A percentile compares a stretch with the other conserved stretches of the same genome.
These are phyloP conservation scores for Brevipalpus yothersi DNA, from an alignment of 1,140 invertebrate genomes.

Conservation along the genomic window DNA sequence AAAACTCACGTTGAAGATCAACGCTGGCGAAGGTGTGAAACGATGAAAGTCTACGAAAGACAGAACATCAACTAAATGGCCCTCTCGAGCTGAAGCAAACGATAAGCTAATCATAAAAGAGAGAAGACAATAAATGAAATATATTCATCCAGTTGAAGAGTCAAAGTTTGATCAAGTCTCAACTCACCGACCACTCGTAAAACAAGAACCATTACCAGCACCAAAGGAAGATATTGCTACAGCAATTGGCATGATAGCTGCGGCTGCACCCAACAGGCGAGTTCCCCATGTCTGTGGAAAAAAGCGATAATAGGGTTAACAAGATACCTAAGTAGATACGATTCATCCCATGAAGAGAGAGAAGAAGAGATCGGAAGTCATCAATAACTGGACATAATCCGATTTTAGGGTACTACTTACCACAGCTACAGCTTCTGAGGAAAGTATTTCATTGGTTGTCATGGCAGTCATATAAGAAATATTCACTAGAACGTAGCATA, in stretches of 20 bases:
- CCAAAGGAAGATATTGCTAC: conserved; percentile 23
- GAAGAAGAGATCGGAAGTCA: background rate
- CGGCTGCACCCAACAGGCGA: conserved; percentile 16
- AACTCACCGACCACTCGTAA: conserved; percentile 24
- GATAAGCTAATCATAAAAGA: conserved; percentile 9
- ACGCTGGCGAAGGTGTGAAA: conserved; percentile 55
- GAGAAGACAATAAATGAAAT: background rate
- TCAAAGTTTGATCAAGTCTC: background rate
- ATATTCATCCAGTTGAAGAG: background rate
- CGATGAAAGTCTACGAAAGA: conserved; percentile 55
- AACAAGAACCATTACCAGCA: conserved; percentile 21
- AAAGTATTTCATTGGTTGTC: conserved; percentile 46
- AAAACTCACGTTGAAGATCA: conserved; percentile 37
- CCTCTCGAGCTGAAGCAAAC: conserved; percentile 63
- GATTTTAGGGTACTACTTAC: conserved; percentile 27
- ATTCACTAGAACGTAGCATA: conserved; percentile 71
- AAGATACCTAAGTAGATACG: background rate
- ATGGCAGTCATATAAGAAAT: conserved; percentile 73
- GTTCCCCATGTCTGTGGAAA: conserved; percentile 18
- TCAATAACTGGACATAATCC: background rate
- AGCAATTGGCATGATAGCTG: conserved; percentile 20
- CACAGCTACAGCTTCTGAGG: conserved; percentile 60
- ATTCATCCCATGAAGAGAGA: background rate
- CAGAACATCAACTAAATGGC: conserved; percentile 55
- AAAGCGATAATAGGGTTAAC: background rate